Evolutionary conservation across 2,113 vertebrate species (phyloP).

Genomic region (Cynoglossus semilaevis): DNA sequence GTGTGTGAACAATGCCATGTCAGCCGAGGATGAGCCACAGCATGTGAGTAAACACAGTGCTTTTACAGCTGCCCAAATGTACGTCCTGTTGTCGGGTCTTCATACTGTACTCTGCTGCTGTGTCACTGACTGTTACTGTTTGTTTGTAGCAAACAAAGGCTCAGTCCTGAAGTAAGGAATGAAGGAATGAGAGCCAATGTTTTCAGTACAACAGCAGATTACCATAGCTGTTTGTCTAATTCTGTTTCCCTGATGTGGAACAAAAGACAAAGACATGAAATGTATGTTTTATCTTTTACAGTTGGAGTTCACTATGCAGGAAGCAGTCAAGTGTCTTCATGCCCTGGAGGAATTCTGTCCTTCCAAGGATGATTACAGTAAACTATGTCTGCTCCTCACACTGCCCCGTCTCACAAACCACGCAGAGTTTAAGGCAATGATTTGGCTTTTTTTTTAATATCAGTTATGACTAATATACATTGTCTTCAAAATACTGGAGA

Average conservation of each 20-base stretch:
- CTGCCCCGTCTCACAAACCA: constrained; percentile 96
- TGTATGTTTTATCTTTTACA: constrained; percentile 48
- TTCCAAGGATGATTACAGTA: constrained; percentile 96
- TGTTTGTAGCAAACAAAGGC: constrained; percentile 6
- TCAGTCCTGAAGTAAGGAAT: constrained; percentile 1
- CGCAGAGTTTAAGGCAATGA: constrained; percentile 86
- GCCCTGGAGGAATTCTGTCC: constrained; percentile 91
- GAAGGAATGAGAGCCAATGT: background rate
- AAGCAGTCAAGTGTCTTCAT: constrained; percentile 95
- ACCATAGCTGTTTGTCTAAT: background rate
- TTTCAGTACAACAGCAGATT: background rate
- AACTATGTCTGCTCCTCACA: constrained; percentile 93
- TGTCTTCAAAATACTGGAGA: no score
- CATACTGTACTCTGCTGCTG: constrained; percentile 1
- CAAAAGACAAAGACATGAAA: background rate
- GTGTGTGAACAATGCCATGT: constrained; percentile 97
- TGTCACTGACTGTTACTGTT: constrained; percentile 18
- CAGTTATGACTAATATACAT: background rate
- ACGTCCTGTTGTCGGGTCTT: background rate
- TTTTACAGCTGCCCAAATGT: background rate
- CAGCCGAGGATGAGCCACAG: constrained; percentile 92
- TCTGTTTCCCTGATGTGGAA: background rate
- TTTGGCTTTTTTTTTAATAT: background rate
- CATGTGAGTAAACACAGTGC: constrained; percentile 80
- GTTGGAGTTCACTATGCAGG: constrained; percentile 97